Evolutionary conservation across 1,140 invertebrate species (phyloP), one percentile per base, ranked within the genome.

Genomic region (Cydia amplana): DNA sequence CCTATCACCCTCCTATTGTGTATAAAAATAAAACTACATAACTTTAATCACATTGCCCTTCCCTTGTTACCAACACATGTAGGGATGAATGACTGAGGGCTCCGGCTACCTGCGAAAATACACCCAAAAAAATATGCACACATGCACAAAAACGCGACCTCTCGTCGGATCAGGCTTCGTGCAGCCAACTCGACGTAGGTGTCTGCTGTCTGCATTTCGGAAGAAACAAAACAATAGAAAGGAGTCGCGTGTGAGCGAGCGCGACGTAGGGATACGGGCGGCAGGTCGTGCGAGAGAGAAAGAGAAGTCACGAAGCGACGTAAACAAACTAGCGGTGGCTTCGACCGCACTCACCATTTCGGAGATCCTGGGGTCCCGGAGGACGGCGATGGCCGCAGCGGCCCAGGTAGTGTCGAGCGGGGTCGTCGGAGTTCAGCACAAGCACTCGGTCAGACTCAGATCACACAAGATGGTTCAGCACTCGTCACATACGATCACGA

Each of bases 331-430:
- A 84, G 80, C 85, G 88, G 87, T 87, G 89, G 86, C 91, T 91
- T 87, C 91, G 91, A 91, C 90, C 91, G 89, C 86, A 91, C 91
- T 93, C 86, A 93, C 91, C 91, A 93, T 93, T 92, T 92, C 83
- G 91, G 91, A 84, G 87, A 88, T 89, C 84, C 83, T 89, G 82
- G 80, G 82, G 83, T 82, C 85, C 85, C 86, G 79, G 72, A 74
- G 77, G 78, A 65, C 78, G 73, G 79, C 77, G 78, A 80, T 75
- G 84, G 84, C 82, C 85, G 83, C 85, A 82, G 86, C 84, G 83
- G 86, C 82, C 82, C 86, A 82, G 87, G 91, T 91, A 91, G 89
- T 91, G 89, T 83, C 87, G 89, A 91, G 85, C 86, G 86, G 90
- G 81, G 82, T 85, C 82, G 88, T 91, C 86, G 90, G 75, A 79